These are phyloP conservation scores for Lysandra coridon DNA, from an alignment of 2,888 invertebrate genomes.

Conservation along the genomic window DNA sequence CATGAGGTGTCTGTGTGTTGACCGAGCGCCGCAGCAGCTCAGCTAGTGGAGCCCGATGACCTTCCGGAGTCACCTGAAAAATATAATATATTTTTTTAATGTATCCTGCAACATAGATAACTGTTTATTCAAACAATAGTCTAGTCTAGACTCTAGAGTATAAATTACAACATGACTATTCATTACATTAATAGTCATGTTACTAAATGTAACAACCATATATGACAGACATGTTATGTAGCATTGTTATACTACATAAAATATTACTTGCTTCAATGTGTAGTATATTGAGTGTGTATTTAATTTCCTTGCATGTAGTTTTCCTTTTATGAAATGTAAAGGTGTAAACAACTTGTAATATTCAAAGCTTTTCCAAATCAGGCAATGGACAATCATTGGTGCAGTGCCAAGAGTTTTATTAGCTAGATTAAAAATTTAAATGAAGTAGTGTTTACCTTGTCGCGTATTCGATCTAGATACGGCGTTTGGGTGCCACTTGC, in stretches of 20 bases:
- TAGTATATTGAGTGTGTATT: too few species aligned
- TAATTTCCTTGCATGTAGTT: too few species aligned
- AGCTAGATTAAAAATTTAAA: neutral
- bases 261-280: too few species aligned
- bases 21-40: slow-evolving; percentile 88
- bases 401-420: slow-evolving; percentile 5
- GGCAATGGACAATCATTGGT: neutral
- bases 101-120: too few species aligned
- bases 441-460: slow-evolving; percentile 71
- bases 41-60: slow-evolving; percentile 90
- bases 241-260: too few species aligned
- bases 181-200: neutral
- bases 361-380: neutral
- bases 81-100: slow-evolving; percentile 34
- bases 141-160: too few species aligned
- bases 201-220: neutral
- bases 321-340: neutral
- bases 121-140: too few species aligned
- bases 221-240: too few species aligned
- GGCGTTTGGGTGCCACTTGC: slow-evolving; percentile 76
- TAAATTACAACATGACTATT: neutral
- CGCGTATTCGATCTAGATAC: slow-evolving; percentile 77
- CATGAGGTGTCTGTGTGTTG: slow-evolving; percentile 92
- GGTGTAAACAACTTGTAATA: neutral
- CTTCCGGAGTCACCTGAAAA: slow-evolving; percentile 88